A percentile compares a stretch with the other conserved stretches of the same genome.
These are phyloP conservation scores for Heliconius aoede DNA, from an alignment of 2,888 invertebrate species.

Conservation along the genomic window DNA sequence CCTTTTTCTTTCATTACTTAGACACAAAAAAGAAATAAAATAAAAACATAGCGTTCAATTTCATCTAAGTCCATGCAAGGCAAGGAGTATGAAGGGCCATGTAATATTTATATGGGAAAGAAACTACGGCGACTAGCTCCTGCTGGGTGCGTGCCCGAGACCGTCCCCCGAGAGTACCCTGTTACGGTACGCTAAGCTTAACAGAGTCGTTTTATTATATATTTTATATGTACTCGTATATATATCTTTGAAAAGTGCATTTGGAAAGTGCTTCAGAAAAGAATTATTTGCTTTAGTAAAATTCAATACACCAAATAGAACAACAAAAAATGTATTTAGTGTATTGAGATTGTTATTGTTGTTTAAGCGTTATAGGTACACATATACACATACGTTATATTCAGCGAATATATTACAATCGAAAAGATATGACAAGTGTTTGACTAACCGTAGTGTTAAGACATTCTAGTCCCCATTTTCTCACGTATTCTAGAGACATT, in stretches of 20 bases:
- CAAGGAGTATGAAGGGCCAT: conserved; percentile 6
- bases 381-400: not conserved
- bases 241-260: conserved; percentile 20
- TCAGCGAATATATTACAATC: not conserved
- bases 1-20: no score
- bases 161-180: conserved; percentile 30
- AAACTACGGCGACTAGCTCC: conserved; percentile 17
- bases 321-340: not conserved
- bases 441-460: no score
- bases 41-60: not conserved
- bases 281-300: not conserved
- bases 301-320: no score
- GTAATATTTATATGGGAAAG: conserved; percentile 31
- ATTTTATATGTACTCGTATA: conserved; percentile 26
- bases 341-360: not conserved
- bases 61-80: not conserved
- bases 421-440: not conserved
- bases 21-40: not conserved
- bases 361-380: not conserved
- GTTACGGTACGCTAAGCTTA: conserved; percentile 31
- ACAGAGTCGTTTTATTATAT: conserved; percentile 23
- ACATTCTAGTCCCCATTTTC: no score
- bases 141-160: conserved; percentile 16
- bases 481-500: no score
- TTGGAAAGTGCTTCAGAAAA: conserved; percentile 1